Evolutionary conservation across 30 jellyfish, hydroid and myxozoan species (phyloP).

Genomic region (Cassiopea xamachana): DNA sequence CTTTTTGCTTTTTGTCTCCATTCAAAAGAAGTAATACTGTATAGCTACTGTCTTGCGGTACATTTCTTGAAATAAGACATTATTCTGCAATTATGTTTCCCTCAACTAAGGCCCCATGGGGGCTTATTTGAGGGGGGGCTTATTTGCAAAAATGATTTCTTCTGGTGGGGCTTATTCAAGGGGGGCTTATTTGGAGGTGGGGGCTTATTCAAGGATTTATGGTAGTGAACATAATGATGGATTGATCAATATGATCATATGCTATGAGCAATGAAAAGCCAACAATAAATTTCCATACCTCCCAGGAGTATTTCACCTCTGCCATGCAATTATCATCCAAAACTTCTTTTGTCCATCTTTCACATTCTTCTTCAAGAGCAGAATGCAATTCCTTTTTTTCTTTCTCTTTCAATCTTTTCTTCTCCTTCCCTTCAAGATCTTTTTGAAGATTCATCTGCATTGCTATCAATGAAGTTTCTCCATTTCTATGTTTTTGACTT

Average conservation of each 20-base stretch:
- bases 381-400: slow-evolving; percentile 69
- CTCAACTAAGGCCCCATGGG: no score
- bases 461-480: slow-evolving; percentile 75
- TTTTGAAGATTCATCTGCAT: slow-evolving; percentile 79
- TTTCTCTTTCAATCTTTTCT: slow-evolving; percentile 73
- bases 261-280: neutral
- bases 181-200: no score
- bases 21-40: no score
- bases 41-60: no score
- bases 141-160: no score
- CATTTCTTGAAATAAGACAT: no score
- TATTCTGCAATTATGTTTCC: no score
- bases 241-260: neutral
- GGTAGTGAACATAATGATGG: no score
- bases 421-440: slow-evolving; percentile 71
- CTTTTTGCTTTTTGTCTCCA: no score
- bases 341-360: slow-evolving; percentile 73
- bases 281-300: slow-evolving; percentile 55
- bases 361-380: slow-evolving; percentile 68
- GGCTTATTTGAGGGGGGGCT: no score
- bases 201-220: no score
- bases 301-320: slow-evolving; percentile 80
- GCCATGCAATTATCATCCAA: slow-evolving; percentile 42
- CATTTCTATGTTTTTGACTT: slow-evolving; percentile 46
- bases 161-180: no score